A percentile compares a stretch with the other conserved stretches of the same genome.
These are phyloP conservation scores for Sphinx pinastri DNA, from an alignment of 2,888 invertebrate species.

Conservation along the genomic window DNA sequence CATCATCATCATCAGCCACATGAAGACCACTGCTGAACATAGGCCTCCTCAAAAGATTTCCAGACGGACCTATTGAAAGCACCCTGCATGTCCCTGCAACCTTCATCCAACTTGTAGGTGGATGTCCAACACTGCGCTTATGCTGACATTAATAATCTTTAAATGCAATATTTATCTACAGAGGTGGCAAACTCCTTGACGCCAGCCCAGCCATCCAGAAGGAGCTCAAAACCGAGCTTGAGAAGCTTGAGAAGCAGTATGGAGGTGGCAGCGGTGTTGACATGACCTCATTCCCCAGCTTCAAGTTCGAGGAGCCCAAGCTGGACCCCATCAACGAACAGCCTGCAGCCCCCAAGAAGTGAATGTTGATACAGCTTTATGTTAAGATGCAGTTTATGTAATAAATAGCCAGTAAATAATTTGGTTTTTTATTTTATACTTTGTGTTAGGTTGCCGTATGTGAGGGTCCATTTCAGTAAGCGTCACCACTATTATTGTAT, in stretches of 20 bases:
- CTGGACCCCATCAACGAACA: conserved; percentile 86
- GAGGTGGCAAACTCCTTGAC: conserved; percentile 93
- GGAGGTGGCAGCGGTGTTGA: conserved; percentile 91
- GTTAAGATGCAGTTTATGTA: conserved; percentile 38
- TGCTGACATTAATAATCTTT: not conserved
- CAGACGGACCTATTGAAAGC: too few relatives aligned
- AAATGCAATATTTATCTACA: conserved; percentile 58
- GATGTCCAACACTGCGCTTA: too few relatives aligned
- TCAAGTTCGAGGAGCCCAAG: conserved; percentile 90
- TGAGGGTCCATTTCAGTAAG: too few relatives aligned
- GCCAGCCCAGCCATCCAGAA: conserved; percentile 89
- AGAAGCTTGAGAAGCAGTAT: conserved; percentile 90
- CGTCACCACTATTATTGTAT: too few relatives aligned
- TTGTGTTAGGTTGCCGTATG: too few relatives aligned
- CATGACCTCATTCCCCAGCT: conserved; percentile 94
- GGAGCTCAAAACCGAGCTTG: conserved; percentile 90
- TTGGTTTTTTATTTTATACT: conserved; percentile 26
- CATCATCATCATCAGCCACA: too few relatives aligned
- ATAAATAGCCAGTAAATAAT: conserved; percentile 48
- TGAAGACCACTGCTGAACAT: too few relatives aligned
- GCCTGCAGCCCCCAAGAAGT: conserved; percentile 60
- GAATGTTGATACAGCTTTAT: conserved; percentile 43
- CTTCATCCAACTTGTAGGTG: too few relatives aligned
- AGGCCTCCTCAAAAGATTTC: too few relatives aligned
- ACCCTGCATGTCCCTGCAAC: too few relatives aligned